These are phyloP conservation scores for Drosophila imparisetae DNA, from an alignment of 2,888 invertebrate genomes.

Conservation along the genomic window DNA sequence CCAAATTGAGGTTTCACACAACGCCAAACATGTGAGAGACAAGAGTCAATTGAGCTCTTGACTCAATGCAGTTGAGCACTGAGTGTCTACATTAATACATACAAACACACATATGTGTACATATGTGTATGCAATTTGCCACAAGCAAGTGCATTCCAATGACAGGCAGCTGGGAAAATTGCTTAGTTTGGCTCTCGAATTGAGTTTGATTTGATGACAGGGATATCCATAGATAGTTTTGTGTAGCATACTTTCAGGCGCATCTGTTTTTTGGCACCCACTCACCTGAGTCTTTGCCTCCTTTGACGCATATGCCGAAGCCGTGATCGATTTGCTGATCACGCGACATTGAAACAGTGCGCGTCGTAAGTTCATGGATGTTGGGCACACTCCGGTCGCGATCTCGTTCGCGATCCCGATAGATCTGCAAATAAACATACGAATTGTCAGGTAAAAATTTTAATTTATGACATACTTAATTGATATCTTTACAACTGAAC, in stretches of 20 bases:
- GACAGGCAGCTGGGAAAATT: constrained; percentile 1
- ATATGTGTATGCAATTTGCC: constrained; percentile 1
- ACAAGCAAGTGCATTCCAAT: background rate
- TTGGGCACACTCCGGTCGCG: constrained; percentile 87
- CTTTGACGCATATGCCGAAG: constrained; percentile 96
- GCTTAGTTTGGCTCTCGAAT: constrained; percentile 2
- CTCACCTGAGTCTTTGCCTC: constrained; percentile 94
- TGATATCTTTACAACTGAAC: background rate
- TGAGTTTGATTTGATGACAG: constrained; percentile 4
- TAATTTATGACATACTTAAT: background rate
- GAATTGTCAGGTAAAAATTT: background rate
- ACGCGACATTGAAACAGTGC: constrained; percentile 94
- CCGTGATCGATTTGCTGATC: constrained; percentile 93
- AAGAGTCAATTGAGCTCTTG: constrained; percentile 40
- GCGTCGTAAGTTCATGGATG: constrained; percentile 91
- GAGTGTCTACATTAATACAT: constrained; percentile 4
- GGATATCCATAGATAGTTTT: background rate
- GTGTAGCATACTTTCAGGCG: constrained; percentile 11
- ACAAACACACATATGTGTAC: background rate
- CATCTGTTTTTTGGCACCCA: background rate
- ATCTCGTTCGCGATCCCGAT: constrained; percentile 86
- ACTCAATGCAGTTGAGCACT: constrained; percentile 25
- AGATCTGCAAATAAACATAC: constrained; percentile 84
- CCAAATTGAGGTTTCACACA: constrained; percentile 34
- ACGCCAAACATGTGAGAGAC: constrained; percentile 23